A percentile compares a stretch with the other conserved stretches of the same genome.
phyloP scores from a whole-genome alignment of 2,888 invertebrate genomes.

The Epicampocera succincta region DNA sequence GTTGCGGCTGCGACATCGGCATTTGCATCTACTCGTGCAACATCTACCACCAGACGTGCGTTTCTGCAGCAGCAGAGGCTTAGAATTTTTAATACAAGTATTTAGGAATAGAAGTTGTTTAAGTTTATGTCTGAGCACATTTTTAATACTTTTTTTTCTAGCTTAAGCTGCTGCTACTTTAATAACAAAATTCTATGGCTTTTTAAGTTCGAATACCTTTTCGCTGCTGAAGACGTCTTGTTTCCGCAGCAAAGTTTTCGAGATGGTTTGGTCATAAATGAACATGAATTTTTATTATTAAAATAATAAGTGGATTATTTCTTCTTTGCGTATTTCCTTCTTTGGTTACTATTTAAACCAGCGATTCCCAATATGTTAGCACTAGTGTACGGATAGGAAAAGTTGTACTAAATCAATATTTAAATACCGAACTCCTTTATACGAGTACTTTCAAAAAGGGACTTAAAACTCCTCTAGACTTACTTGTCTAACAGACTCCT shows the following conservation, averaged over 20 bases:
- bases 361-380: too few species aligned
- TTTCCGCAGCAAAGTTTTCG: neutral
- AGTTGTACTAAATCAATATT: too few species aligned
- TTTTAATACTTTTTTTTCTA: conserved; percentile 36
- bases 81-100: conserved; percentile 35
- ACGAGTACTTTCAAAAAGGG: too few species aligned
- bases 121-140: conserved; percentile 47
- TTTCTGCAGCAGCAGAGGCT: conserved; percentile 50
- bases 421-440: too few species aligned
- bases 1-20: neutral
- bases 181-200: conserved; percentile 12
- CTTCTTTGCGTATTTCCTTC: neutral
- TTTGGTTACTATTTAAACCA: neutral
- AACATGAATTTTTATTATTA: conserved; percentile 1
- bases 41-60: conserved; percentile 43
- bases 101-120: conserved; percentile 19
- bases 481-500: too few species aligned
- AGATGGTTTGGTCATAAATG: conserved; percentile 11
- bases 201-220: conserved; percentile 17
- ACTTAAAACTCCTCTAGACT: too few species aligned
- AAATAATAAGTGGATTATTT: conserved; percentile 36
- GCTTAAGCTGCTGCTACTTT: conserved; percentile 10
- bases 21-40: neutral
- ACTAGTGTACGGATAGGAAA: too few species aligned
- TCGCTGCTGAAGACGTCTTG: neutral